Evolutionary conservation across 2,888 invertebrate species (phyloP), one percentile per base, ranked within the genome.

Genomic region (Agrilus biguttatus): DNA sequence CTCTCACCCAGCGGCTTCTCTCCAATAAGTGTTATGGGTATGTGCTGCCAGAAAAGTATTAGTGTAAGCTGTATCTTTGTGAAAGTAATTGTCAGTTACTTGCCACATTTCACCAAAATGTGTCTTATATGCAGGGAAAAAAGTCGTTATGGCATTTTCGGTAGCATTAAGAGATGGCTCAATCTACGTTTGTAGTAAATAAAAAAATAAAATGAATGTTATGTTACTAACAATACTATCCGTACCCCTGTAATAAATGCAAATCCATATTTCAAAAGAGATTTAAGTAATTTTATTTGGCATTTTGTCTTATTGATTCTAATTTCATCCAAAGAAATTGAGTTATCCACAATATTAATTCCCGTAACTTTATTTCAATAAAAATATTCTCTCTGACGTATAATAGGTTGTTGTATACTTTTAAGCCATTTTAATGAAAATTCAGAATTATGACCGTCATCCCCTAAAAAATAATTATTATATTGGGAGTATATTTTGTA

Each of bases 1-100:
- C 28, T 39, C 44, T 50, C 66, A 77, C 77, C 86, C 86, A 39
- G 80, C 75, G 1, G 85, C 76, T 59, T 83, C 79, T 41, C 73
- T 74, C 51, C 83, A 83, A 56, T 87, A 89, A 0, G 84, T 85
- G 42, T 77, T 82, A 56, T 88, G 88, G 3, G 78, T 85, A 56
- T 89, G 88, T 0, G 78, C 71, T 3, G 78, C 79, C 1, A 89
- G 65, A 13, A 73, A 72, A 3, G 76, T 64, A 41, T 72, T 77
- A 0, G 80, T 77, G 55, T 85, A 88, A 0, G 87, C 83, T 0
- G 82, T 80, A 54, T 88, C 88, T 0, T 75, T 74, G 51, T 78
- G 77, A 5, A 72, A 71, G 10, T 69, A 60, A 23, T 69, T 61
- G 14, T 74, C 71, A 5, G 72, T 72, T 52, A 84, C 76, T 34